These are phyloP conservation scores for Chionis minor DNA, from an alignment of 2,113 vertebrate genomes.

Conservation along the genomic window DNA sequence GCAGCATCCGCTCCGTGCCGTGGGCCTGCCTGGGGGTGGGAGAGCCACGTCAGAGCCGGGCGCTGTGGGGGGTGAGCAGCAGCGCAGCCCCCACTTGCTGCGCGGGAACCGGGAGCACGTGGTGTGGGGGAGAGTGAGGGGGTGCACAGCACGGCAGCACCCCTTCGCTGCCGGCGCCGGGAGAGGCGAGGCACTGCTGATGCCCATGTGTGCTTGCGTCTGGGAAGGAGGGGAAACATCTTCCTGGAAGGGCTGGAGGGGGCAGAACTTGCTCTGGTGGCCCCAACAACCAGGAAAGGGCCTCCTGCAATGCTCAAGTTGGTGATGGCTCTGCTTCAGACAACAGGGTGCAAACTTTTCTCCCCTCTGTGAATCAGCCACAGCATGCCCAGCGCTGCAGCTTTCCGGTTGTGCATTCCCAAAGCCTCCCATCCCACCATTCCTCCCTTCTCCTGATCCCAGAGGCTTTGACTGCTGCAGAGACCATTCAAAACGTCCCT, in stretches of 20 bases:
- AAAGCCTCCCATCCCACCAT: neutral
- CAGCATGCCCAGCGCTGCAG: neutral
- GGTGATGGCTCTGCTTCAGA: neutral
- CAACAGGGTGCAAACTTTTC: neutral
- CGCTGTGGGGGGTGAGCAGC: neutral
- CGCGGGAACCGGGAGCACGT: neutral
- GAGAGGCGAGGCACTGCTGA: fast-evolving
- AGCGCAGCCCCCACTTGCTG: constrained; percentile 8
- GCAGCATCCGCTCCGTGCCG: neutral
- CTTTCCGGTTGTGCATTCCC: neutral
- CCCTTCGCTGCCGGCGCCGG: fast-evolving
- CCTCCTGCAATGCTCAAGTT: neutral
- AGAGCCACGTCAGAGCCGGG: neutral
- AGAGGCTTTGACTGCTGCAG: neutral
- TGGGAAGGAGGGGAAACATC: neutral
- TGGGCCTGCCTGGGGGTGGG: neutral
- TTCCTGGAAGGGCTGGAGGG: neutral
- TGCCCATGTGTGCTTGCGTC: fast-evolving
- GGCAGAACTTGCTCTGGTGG: neutral
- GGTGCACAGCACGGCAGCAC: neutral
- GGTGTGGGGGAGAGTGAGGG: neutral
- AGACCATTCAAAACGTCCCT: neutral
- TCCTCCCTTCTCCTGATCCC: neutral
- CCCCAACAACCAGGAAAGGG: neutral
- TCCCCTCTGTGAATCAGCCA: neutral